Evolutionary conservation across 2,797 vertebrate genomes (phyloP), one percentile per base, ranked within the genome.

Genomic region (Crocodylus rhombifer): DNA sequence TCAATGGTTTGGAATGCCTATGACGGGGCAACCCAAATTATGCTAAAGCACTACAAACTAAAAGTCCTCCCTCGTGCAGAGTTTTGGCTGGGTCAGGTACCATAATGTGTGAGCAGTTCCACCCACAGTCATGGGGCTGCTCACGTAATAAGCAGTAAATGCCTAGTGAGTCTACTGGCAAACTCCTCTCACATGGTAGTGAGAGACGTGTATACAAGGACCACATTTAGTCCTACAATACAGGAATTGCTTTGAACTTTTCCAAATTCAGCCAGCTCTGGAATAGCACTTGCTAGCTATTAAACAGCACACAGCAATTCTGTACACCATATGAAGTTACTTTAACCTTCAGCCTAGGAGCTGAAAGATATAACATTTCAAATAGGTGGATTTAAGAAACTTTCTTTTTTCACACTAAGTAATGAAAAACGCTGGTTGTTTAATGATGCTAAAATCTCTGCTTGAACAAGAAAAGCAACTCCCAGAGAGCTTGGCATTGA

Each of bases 371-470:
- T 9, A 62, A 62, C 23, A 26, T 62, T 23, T 62, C 61, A 51
- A 23, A 25, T 62, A 62, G 9, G 9, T 62, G 61, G 61, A 62
- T 62, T 62, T 55, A 82, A 87, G 76, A 75, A 61, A 90, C 36
- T 94, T 69, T 91, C 65, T 21, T 89, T 89, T 89, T 90, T 94
- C 90, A 86, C 81, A 89, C 18, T 84, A 94, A 94, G 83, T 90
- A 92, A 90, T 11, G 65, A 61, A 61, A 62, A 62, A 62, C 14
- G 26, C 61, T 15, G 33, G 13, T 71, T 7, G 21, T 36, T 71
- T 71, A 21, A 36, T 0, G 3, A 88, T 62, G 79, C 26, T 1
- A 18, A 89, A 58, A 57, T 9, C 1, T 60, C 36, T 80, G 57
- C 42, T 89, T 85, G n/a, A 86, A 10, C 69, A 81, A 71, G 56